Evolutionary conservation across 2,113 vertebrate species (phyloP).

Genomic region (Garra rufa): DNA sequence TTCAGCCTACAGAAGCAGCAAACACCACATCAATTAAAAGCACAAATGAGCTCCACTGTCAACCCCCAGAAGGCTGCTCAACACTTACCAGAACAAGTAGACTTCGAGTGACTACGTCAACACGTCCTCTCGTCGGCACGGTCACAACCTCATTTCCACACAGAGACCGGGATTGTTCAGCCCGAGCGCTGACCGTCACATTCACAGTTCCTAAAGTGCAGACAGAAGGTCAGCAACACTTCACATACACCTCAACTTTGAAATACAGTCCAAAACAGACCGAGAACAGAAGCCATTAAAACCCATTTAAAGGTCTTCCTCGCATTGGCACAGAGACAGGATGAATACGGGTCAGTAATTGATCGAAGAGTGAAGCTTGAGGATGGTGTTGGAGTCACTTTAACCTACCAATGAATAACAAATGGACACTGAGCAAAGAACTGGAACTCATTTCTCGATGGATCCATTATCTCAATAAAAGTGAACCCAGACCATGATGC

Average conservation of each 20-base stretch:
- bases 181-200: constrained; percentile 78
- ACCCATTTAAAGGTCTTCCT: constrained; percentile 74
- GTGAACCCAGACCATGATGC: too few species aligned
- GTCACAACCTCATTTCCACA: constrained; percentile 76
- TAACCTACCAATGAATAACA: too few species aligned
- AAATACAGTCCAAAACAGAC: constrained; percentile 66
- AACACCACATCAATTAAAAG: neutral
- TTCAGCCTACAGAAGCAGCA: constrained; percentile 56
- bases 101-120: constrained; percentile 76
- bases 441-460: too few species aligned
- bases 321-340: constrained; percentile 70
- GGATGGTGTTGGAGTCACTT: constrained; percentile 67
- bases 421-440: too few species aligned
- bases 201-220: constrained; percentile 72
- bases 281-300: constrained; percentile 69
- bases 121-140: constrained; percentile 75
- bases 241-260: too few species aligned
- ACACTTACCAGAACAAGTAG: constrained; percentile 81
- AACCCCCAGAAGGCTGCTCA: neutral
- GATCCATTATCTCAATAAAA: too few species aligned
- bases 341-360: constrained; percentile 63
- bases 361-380: constrained; percentile 71
- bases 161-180: constrained; percentile 61
- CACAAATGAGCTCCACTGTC: neutral
- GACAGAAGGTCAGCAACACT: neutral